phyloP scores from a whole-genome alignment of 2,888 invertebrate species.

The Drosophila lutescens region DNA sequence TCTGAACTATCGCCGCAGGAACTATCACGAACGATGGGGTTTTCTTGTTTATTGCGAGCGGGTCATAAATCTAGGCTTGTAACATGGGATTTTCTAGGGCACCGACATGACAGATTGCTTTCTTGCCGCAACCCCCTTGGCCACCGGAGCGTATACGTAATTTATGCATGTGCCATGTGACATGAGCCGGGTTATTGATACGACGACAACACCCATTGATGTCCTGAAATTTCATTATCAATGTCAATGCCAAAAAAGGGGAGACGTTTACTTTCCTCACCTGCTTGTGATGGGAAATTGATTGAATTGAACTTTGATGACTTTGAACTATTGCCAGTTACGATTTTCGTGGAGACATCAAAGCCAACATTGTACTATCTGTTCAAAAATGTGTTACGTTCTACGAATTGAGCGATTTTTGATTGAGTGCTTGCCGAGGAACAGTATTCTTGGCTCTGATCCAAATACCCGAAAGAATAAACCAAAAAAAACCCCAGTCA shows the following conservation, averaged over 20 bases:
- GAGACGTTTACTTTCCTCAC: conserved; percentile 12
- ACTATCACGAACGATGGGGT: conserved; percentile 2
- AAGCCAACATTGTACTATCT: conserved; percentile 55
- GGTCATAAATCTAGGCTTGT: conserved; percentile 17
- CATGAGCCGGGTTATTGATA: conserved; percentile 59
- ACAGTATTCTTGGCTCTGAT: conserved; percentile 23
- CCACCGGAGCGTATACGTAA: conserved; percentile 37
- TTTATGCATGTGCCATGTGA: conserved; percentile 61
- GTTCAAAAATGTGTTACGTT: conserved; percentile 25
- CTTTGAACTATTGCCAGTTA: conserved; percentile 64
- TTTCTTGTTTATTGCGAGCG: conserved; percentile 10
- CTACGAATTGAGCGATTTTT: conserved; percentile 14
- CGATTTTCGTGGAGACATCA: conserved; percentile 58
- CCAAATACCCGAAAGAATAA: conserved; percentile 12
- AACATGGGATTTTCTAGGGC: conserved; percentile 26
- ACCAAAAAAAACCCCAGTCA: background rate
- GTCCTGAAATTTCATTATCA: conserved; percentile 73
- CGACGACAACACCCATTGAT: conserved; percentile 31
- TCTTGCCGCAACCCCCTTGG: conserved; percentile 5
- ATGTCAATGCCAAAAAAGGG: conserved; percentile 63
- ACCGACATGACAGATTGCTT: conserved; percentile 71
- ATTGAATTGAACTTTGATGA: conserved; percentile 78
- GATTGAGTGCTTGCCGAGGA: conserved; percentile 20
- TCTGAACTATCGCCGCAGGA: conserved; percentile 18
- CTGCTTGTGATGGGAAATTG: conserved; percentile 61